Evolutionary conservation across 2,888 invertebrate genomes (phyloP).

Genomic region (Ischnura elegans): DNA sequence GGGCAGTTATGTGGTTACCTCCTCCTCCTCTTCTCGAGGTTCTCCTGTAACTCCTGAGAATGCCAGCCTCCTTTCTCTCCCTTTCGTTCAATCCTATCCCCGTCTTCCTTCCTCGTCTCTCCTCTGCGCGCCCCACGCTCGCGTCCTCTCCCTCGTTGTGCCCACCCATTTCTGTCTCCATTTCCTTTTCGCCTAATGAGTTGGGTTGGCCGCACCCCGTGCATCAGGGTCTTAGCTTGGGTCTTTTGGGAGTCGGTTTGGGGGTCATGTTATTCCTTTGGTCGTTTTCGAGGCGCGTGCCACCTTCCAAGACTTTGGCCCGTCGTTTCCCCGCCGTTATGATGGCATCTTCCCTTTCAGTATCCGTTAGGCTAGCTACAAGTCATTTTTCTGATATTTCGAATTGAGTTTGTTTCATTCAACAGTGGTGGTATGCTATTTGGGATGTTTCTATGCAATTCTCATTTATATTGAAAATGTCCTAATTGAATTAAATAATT

Average conservation of each 20-base stretch:
- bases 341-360: not conserved
- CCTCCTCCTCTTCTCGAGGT: not conserved
- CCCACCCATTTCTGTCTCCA: not conserved
- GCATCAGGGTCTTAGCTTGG: not conserved
- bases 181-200: not conserved
- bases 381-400: not conserved
- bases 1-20: constrained; percentile 37
- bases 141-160: not conserved
- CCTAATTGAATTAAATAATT: too few relatives aligned
- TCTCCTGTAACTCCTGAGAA: too few relatives aligned
- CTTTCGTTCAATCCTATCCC: not conserved
- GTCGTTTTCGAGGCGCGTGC: not conserved
- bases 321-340: too few relatives aligned
- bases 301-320: not conserved
- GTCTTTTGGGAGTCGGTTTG: not conserved
- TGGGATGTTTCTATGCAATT: too few relatives aligned
- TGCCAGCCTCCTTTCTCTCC: not conserved
- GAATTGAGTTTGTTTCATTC: not conserved
- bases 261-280: not conserved
- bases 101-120: not conserved
- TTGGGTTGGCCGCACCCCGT: not conserved
- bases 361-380: too few relatives aligned
- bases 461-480: too few relatives aligned
- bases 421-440: too few relatives aligned
- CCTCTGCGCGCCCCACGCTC: not conserved